Evolutionary conservation across 1,140 invertebrate species (phyloP), one percentile per base, ranked within the genome.

Genomic region (Anagrus nilaparvatae): DNA sequence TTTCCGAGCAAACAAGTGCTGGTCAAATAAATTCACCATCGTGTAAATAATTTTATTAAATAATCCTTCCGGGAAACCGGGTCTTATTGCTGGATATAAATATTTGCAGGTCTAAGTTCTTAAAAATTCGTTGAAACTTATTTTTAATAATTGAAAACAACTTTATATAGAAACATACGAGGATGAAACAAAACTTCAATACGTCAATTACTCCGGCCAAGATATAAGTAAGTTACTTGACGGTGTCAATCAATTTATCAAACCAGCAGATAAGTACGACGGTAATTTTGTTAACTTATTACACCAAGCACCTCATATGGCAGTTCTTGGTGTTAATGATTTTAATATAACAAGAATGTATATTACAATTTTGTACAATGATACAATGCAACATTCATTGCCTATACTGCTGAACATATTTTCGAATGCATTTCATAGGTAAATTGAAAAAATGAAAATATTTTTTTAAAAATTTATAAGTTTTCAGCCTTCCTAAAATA

Each of bases 351-450:
- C 65, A 0, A 65, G 67, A 36, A 67, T 78, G 20, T 56, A 63
- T 30, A 69, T 81, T 46, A 76, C 72, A n/a, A 63, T 79, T 21
- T 68, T 82, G 38, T 87, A 86, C 65, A 88, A 90, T 55, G 82
- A 83, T 53, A 84, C 84, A 0, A 78, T 76, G 53, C 75, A 81
- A 29, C 86, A 90, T 65, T 79, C 81, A 25, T 66, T 89, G 44
- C 85, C 86, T 2, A 77, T 86, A 35, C 64, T 84, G 12, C 65
- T 88, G 20, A 87, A 86, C 59, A 57, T 84, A 20, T 65, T 88
- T 40, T 80, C 75, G 40, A 87, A 87, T 59, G 72, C 72, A 21
- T 67, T 84, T 41, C 73, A 82, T 58, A 78, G 71, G 78, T 81
- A 58, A 59, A n/a, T n/a, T n/a, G n/a, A n/a, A n/a, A n/a, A n/a